Evolutionary conservation across 2,888 invertebrate species (phyloP).

Genomic region (Coleophora deauratella): DNA sequence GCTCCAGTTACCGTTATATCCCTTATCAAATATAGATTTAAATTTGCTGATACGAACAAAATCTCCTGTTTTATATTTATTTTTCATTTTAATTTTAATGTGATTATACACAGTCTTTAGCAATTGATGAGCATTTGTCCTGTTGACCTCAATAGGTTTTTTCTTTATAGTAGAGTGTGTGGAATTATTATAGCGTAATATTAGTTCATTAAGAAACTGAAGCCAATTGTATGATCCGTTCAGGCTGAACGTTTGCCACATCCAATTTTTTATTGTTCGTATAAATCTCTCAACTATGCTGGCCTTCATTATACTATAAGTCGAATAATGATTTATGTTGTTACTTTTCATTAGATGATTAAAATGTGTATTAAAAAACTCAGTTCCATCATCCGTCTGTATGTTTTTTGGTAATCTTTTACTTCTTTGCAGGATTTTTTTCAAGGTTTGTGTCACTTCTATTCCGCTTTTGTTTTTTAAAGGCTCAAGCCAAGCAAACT

Average conservation of each 20-base stretch:
- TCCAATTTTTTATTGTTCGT: neutral
- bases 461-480: conserved; percentile 9
- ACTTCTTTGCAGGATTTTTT: neutral
- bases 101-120: too few relatives aligned
- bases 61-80: conserved; percentile 12
- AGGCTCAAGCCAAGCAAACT: conserved; percentile 11
- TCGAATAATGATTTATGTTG: conserved; percentile 20
- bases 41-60: conserved; percentile 22
- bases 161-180: neutral
- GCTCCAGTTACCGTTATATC: conserved; percentile 26
- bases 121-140: neutral
- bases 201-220: neutral
- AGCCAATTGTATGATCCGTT: too few relatives aligned
- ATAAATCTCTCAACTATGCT: conserved; percentile 10
- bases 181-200: neutral
- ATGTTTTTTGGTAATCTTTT: conserved; percentile 11
- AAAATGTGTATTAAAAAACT: conserved; percentile 23
- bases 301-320: conserved; percentile 13
- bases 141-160: neutral
- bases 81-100: too few relatives aligned
- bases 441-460: neutral
- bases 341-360: conserved; percentile 19
- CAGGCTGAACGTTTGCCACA: too few relatives aligned
- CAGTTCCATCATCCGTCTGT: conserved; percentile 18
- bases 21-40: conserved; percentile 18